Evolutionary conservation across 92 coral and sea anemone species (phyloP).

Genomic region (Zoanthus sociatus): DNA sequence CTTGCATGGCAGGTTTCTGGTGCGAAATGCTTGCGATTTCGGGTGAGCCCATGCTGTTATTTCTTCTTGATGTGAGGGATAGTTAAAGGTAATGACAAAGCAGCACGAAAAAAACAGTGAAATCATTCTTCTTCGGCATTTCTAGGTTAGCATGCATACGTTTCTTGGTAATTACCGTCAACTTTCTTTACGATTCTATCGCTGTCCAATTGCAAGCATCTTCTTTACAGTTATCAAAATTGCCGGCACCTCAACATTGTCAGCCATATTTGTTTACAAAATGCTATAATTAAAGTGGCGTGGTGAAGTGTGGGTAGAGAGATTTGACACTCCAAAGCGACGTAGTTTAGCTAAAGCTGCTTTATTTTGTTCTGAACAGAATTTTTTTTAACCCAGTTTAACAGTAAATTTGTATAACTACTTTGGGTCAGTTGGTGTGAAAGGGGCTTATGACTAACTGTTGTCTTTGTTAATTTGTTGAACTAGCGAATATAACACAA

Average conservation of each 20-base stretch:
- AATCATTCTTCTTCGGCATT: neutral
- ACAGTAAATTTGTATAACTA: too few species aligned
- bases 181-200: neutral
- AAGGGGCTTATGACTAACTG: too few species aligned
- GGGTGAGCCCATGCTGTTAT: too few species aligned
- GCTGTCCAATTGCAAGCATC: neutral
- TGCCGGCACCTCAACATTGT: neutral
- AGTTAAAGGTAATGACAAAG: too few species aligned
- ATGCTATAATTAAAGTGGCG: neutral
- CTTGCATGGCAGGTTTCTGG: too few species aligned
- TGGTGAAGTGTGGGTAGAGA: neutral
- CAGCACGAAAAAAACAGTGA: neutral
- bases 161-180: neutral
- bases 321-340: neutral
- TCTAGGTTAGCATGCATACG: neutral
- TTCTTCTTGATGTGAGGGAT: too few species aligned
- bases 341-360: neutral
- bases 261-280: neutral
- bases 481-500: too few species aligned
- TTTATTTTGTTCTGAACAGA: too few species aligned
- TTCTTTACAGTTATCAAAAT: neutral
- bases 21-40: too few species aligned
- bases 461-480: too few species aligned
- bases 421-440: too few species aligned
- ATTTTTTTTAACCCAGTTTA: too few species aligned